Evolutionary conservation across 2,888 invertebrate species (phyloP).

Genomic region (Campopleginae sp.): DNA sequence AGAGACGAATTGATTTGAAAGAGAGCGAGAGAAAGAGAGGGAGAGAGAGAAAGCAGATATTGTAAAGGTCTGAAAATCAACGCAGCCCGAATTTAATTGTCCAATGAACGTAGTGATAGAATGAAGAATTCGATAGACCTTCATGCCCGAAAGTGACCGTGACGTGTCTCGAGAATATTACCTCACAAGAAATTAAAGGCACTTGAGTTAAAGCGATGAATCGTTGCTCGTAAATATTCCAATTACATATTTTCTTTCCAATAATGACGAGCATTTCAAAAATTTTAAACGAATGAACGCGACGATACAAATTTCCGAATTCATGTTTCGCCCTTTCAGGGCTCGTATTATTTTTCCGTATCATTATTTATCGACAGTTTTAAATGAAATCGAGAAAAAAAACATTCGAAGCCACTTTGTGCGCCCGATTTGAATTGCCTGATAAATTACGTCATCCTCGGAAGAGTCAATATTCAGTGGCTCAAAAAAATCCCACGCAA

Average conservation of each 20-base stretch:
- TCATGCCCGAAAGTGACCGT: not conserved
- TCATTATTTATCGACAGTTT: too few relatives aligned
- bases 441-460: not conserved
- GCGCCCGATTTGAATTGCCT: not conserved
- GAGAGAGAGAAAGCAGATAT: constrained; percentile 1
- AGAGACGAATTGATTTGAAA: constrained; percentile 17
- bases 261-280: not conserved
- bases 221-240: not conserved
- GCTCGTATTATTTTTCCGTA: not conserved
- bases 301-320: not conserved
- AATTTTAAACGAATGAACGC: not conserved
- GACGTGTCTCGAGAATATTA: constrained; percentile 18
- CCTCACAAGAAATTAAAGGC: constrained; percentile 41
- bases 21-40: not conserved
- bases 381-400: not conserved
- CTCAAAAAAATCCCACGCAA: not conserved
- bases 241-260: not conserved
- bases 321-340: not conserved
- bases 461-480: not conserved
- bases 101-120: constrained; percentile 29
- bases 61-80: not conserved
- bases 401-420: not conserved
- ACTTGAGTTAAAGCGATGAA: not conserved
- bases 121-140: constrained; percentile 50
- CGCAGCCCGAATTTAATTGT: constrained; percentile 26